phyloP scores from a whole-genome alignment of 2,113 vertebrate genomes.

The Cynocephalus volans region DNA sequence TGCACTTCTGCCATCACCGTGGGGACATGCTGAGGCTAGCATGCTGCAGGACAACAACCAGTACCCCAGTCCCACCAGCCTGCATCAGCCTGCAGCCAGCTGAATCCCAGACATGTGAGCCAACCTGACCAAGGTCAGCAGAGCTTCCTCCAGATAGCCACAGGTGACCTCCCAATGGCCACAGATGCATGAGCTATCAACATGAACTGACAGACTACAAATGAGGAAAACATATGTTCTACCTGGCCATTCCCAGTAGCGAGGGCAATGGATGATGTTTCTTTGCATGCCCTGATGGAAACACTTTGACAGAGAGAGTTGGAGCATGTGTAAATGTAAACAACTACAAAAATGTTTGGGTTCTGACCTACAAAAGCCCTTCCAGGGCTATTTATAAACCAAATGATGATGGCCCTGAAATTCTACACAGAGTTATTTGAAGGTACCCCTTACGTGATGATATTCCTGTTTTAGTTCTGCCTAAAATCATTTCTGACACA shows the following conservation, averaged over 20 bases:
- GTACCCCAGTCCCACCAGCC: not conserved
- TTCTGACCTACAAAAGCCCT: not conserved
- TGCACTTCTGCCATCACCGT: not conserved
- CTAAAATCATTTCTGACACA: constrained; percentile 8
- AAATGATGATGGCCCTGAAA: not conserved
- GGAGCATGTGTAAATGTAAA: not conserved
- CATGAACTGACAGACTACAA: not conserved
- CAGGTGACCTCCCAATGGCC: not conserved
- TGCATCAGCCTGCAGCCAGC: not conserved
- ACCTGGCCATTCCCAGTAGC: accelerated
- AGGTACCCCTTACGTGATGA: not conserved
- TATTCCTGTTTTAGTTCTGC: not conserved
- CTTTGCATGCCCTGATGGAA: not conserved
- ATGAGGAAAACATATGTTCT: not conserved
- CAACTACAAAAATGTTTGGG: not conserved
- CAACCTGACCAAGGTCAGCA: not conserved
- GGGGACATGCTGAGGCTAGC: accelerated
- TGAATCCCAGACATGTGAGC: not conserved
- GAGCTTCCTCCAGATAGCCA: not conserved
- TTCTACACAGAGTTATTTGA: not conserved
- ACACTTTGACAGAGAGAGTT: not conserved
- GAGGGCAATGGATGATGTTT: not conserved
- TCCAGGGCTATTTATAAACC: not conserved
- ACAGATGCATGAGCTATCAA: not conserved
- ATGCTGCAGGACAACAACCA: not conserved